Base-by-base conservation (phyloP, 2,888 invertebrate species). In the Epinotia brunnichana region DNA sequence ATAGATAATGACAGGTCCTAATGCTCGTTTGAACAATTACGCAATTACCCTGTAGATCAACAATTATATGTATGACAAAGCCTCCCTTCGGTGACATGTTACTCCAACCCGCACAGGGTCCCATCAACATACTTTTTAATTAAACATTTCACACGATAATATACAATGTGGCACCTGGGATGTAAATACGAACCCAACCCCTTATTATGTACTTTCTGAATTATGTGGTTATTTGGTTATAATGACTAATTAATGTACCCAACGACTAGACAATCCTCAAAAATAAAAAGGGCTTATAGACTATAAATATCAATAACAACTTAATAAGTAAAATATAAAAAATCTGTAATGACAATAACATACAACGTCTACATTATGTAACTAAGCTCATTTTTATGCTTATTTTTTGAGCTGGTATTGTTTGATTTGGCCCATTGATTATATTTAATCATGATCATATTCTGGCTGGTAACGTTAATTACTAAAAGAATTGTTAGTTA, bases 291-390 rank as follows among this genome's bases (percentile, higher is more conserved):
- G 10, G 53, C 72, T 72, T 72, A 72, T 67, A 67, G 61, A 72
- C 72, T 72, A 72, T 57, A 48, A 72, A 72, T 72, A 72, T 72
- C 72, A 72, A 48, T 72, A 72, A 72, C 67, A 61, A 62, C 41
- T 61, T 67, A 66, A 24, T 24, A 44, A 69, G 13, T 56, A 56
- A 68, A 15, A 51, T 57, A 61, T 61, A 35, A 62, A 66, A 72
- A 72, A 62, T 68, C 56, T 72, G 61, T 15, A 61, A 53, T 19
- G n/a, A 17, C 15, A 9, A 53, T 11, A 67, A 71, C 60, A 41
- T 60, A 71, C 44, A 71, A 53, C 19, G 17, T 17, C 19, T 29
- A 57, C 13, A n/a, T 13, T 48, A n/a, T n/a, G n/a, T n/a, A 48
- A 48, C 48, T n/a, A n/a, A 48, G 4, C 48, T 5, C 48, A 48